Conservation (phyloP, 2,797 vertebrate species). For the Cottoperca gobio region DNA sequence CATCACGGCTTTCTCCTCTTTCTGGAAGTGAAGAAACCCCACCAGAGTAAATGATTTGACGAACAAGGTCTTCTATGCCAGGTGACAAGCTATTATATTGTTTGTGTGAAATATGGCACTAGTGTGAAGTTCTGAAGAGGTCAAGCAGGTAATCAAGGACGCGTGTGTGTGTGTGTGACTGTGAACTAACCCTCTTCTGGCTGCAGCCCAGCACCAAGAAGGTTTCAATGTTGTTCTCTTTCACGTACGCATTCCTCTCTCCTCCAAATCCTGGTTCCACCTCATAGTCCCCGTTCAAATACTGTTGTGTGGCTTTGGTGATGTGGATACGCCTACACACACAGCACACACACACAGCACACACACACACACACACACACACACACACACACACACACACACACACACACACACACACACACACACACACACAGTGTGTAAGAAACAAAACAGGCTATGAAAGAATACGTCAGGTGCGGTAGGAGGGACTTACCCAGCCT, state of each 20-base stretch:
- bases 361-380: slow-evolving; percentile 1
- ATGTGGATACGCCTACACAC: slow-evolving; percentile 93
- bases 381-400: slow-evolving; percentile 22
- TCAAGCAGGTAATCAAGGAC: slow-evolving; percentile 30
- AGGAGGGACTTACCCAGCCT: slow-evolving; percentile 88
- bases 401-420: slow-evolving; percentile 4
- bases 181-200: slow-evolving; percentile 91
- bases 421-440: slow-evolving; percentile 2
- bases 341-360: slow-evolving; percentile 3
- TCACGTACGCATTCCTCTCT: slow-evolving; percentile 94
- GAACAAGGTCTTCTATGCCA: slow-evolving; percentile 41
- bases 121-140: slow-evolving; percentile 48
- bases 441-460: background rate
- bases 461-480: slow-evolving; percentile 4
- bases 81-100: slow-evolving; percentile 63
- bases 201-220: slow-evolving; percentile 96
- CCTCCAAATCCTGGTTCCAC: slow-evolving; percentile 93
- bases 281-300: slow-evolving; percentile 94
- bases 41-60: slow-evolving; percentile 24
- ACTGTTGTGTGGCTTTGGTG: slow-evolving; percentile 94
- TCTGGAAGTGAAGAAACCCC: slow-evolving; percentile 80
- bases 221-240: slow-evolving; percentile 94
- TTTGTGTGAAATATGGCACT: slow-evolving; percentile 59
- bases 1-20: slow-evolving; percentile 96
- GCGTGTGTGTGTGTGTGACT: slow-evolving; percentile 24